Conservation (phyloP, 2,888 invertebrate species). For the Acleris emargana region DNA sequence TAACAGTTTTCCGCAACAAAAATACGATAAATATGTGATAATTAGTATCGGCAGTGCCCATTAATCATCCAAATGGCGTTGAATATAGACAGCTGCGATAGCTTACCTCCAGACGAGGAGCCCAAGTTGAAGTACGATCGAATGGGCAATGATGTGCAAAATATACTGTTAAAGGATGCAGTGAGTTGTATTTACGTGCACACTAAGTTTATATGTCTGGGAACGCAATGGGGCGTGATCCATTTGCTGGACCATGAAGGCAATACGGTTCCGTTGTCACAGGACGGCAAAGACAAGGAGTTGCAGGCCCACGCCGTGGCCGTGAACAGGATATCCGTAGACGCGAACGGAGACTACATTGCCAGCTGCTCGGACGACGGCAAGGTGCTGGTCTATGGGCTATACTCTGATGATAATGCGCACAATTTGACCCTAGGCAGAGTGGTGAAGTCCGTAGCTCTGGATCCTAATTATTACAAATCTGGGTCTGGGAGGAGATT, state of each 20-base stretch:
- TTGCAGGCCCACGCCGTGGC: constrained; percentile 93
- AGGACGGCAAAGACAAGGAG: constrained; percentile 86
- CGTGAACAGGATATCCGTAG: constrained; percentile 97
- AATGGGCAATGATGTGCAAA: constrained; percentile 93
- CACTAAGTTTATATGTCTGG: constrained; percentile 96
- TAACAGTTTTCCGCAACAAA: constrained; percentile 24
- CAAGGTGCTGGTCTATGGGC: constrained; percentile 92
- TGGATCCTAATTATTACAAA: constrained; percentile 92
- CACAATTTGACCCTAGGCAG: constrained; percentile 90
- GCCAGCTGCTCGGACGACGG: constrained; percentile 97
- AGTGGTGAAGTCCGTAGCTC: constrained; percentile 92
- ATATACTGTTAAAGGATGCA: constrained; percentile 92
- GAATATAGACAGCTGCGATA: constrained; percentile 73
- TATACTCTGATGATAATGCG: constrained; percentile 93
- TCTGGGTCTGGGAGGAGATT: constrained; percentile 91
- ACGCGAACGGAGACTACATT: constrained; percentile 95
- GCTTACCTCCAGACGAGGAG: constrained; percentile 83
- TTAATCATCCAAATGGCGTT: constrained; percentile 60
- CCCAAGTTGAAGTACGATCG: constrained; percentile 96
- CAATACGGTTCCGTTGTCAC: constrained; percentile 86
- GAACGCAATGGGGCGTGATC: constrained; percentile 95
- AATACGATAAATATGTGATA: constrained; percentile 28
- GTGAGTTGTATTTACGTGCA: constrained; percentile 96
- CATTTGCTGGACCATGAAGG: constrained; percentile 97
- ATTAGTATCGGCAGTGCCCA: constrained; percentile 2